Base-by-base conservation (phyloP, 1,140 invertebrate genomes). In the Camponotus pennsylvanicus region DNA sequence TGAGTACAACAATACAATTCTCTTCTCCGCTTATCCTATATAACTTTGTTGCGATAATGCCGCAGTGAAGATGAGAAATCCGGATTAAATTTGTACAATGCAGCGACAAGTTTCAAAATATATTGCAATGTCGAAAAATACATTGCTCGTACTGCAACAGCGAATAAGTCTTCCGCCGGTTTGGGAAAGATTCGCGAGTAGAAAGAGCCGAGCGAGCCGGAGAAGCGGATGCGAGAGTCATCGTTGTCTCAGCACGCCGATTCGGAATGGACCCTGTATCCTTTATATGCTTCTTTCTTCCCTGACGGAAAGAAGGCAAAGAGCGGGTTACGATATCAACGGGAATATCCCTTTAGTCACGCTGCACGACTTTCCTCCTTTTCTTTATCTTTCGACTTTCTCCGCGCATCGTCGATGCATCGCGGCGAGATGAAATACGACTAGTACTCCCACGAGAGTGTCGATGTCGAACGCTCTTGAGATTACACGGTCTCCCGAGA, bases 291-390 rank as follows among this genome's bases (percentile, higher is more conserved):
- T 78, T 84, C 85, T 86, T 82, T 63, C 66, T 84, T 82, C 55
- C 66, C 59, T 57, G 42, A 67, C 21, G 67, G 59, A 87, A 91
- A 78, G 77, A 64, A 49, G 73, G 52, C 63, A 40, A 59, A 57
- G 79, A 73, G 71, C 40, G 61, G 70, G 79, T 77, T 66, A 85
- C 79, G 76, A 86, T 37, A 49, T 78, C 86, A 34, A 55, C 18
- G 88, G 78, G 89, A 77, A 87, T 91, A 89, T 89, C 85, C 85
- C 82, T 91, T 91, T 83, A 77, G 80, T 42, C 45, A 32, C 42
- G 9, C 49, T 61, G 40, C 49, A 55, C 66, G 84, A 89, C 69
- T 90, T 80, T 85, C 59, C 42, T 80, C 5, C 49, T 52, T 52
- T 52, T 52, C 27, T 76, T 85, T 52, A 52, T 79, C 66, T 52